These are phyloP conservation scores for Ptiloglossa arizonensis DNA, from an alignment of 1,140 invertebrate genomes.

Conservation along the genomic window DNA sequence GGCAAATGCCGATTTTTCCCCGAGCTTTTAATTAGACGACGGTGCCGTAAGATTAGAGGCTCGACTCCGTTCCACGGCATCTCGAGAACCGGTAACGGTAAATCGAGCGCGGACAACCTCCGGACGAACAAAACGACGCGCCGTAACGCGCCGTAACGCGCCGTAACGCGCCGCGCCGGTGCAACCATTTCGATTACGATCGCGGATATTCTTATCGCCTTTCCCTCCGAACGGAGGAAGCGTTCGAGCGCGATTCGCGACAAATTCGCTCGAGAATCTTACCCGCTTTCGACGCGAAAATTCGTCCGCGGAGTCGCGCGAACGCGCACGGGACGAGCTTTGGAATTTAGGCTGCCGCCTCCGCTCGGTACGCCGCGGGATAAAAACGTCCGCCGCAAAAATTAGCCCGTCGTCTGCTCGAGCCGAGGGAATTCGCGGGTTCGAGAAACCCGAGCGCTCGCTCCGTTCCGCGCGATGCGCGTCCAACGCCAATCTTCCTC, in stretches of 20 bases:
- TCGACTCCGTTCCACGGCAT: background rate
- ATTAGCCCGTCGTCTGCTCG: too few relatives aligned
- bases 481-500: too few relatives aligned
- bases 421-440: too few relatives aligned
- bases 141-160: too few relatives aligned
- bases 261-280: background rate
- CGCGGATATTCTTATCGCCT: background rate
- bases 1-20: conserved; percentile 34
- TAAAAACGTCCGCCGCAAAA: too few relatives aligned
- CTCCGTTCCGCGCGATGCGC: too few relatives aligned
- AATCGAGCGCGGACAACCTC: conserved; percentile 49
- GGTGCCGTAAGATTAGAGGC: conserved; percentile 55
- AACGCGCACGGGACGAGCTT: too few relatives aligned
- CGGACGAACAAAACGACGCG: conserved; percentile 31
- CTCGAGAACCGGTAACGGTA: conserved; percentile 54
- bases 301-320: too few relatives aligned
- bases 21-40: conserved; percentile 55
- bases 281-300: too few relatives aligned
- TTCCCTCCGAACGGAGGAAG: background rate
- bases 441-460: too few relatives aligned
- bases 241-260: background rate
- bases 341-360: too few relatives aligned
- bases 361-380: too few relatives aligned
- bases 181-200: conserved; percentile 29
- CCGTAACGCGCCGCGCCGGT: background rate